phyloP scores from a whole-genome alignment of 2,888 invertebrate species.

The Troides helena region DNA sequence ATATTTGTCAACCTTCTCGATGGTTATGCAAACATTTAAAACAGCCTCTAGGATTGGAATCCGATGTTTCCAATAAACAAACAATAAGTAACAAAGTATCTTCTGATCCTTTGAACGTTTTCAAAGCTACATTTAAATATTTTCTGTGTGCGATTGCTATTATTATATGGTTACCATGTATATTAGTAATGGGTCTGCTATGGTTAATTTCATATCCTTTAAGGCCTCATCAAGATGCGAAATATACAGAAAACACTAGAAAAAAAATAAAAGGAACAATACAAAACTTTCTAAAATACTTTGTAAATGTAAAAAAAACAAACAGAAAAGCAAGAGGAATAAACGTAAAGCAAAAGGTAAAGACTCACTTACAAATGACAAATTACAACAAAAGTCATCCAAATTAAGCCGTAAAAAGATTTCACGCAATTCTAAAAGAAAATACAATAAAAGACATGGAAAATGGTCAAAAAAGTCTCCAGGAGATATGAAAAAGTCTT shows the following conservation, averaged over 20 bases:
- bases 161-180: constrained; percentile 52
- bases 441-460: not conserved
- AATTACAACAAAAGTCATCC: not conserved
- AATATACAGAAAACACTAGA: not conserved
- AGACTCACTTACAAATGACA: not conserved
- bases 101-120: constrained; percentile 20
- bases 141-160: constrained; percentile 41
- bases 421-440: not conserved
- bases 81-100: constrained; percentile 9
- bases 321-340: not conserved
- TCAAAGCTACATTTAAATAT: constrained; percentile 37
- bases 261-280: constrained; percentile 1
- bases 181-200: constrained; percentile 41
- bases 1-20: constrained; percentile 21
- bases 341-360: not conserved
- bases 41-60: not conserved
- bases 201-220: constrained; percentile 47
- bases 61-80: constrained; percentile 1
- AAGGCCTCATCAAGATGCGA: constrained; percentile 32
- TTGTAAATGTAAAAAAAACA: constrained; percentile 7
- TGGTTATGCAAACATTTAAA: constrained; percentile 13
- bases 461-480: not conserved
- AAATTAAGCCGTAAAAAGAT: not conserved
- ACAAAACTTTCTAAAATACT: not conserved
- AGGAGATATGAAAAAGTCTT: not conserved